Conservation (phyloP, 2,113 vertebrate genomes). For the Cyphomyrus plagiostoma region DNA sequence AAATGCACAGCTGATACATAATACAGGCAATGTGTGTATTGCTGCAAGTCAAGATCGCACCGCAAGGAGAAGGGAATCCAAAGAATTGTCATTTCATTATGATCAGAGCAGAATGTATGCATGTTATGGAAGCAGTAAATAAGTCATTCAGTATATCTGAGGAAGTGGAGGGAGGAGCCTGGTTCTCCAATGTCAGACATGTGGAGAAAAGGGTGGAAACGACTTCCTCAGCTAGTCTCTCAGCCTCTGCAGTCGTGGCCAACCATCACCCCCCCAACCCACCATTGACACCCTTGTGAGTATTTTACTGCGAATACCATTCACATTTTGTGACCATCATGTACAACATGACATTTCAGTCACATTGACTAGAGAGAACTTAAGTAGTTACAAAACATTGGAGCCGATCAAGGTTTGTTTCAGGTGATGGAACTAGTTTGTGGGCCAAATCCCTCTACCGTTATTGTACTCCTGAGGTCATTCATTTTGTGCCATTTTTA, state of each 20-base stretch:
- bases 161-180: neutral
- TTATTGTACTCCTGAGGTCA: neutral
- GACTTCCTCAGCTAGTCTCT: neutral
- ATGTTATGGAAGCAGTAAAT: neutral
- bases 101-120: neutral
- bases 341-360: neutral
- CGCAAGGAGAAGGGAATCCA: neutral
- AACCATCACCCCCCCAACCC: neutral
- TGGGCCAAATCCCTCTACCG: neutral
- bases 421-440: neutral
- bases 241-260: neutral
- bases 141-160: neutral
- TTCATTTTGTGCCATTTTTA: neutral
- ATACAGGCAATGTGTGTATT: neutral
- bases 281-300: neutral
- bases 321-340: neutral
- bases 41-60: neutral
- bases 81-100: neutral
- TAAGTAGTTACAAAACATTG: neutral
- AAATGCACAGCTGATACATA: neutral
- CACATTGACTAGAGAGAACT: neutral
- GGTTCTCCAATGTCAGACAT: neutral
- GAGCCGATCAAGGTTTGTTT: neutral
- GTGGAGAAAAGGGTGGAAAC: neutral
- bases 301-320: neutral